These are phyloP conservation scores for Aphelenchoides avenae DNA, from an alignment of 1,140 invertebrate genomes.

Conservation along the genomic window DNA sequence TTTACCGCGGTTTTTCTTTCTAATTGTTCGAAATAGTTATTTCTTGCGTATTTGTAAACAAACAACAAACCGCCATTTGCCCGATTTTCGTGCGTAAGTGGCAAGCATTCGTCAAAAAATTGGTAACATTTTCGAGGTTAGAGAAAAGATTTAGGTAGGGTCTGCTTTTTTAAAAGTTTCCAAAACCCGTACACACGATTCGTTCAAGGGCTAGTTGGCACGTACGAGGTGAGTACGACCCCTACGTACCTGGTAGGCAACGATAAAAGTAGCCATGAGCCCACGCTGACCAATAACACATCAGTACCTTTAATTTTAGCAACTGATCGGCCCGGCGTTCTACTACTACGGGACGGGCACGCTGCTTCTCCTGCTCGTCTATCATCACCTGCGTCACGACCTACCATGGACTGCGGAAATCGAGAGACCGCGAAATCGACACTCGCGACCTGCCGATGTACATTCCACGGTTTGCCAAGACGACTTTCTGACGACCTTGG, in stretches of 20 bases:
- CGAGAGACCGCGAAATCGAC: slow-evolving; percentile 8
- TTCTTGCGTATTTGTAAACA: too few species aligned
- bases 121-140: too few species aligned
- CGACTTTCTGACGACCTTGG: too few species aligned
- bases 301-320: too few species aligned
- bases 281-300: too few species aligned
- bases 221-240: slow-evolving; percentile 39
- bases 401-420: slow-evolving; percentile 34
- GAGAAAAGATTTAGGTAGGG: too few species aligned
- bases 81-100: slow-evolving; percentile 34
- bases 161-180: slow-evolving; percentile 44
- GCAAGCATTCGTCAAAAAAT: too few species aligned
- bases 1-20: too few species aligned
- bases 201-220: slow-evolving; percentile 46
- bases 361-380: slow-evolving; percentile 46
- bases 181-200: slow-evolving; percentile 48
- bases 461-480: too few species aligned
- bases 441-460: too few species aligned
- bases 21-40: too few species aligned
- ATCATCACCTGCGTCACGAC: slow-evolving; percentile 47
- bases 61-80: slow-evolving; percentile 51
- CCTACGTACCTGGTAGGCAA: background rate
- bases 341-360: slow-evolving; percentile 49
- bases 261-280: too few species aligned
- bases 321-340: slow-evolving; percentile 53